phyloP scores from a whole-genome alignment of 2,888 invertebrate species.

The Andrena marginata region DNA sequence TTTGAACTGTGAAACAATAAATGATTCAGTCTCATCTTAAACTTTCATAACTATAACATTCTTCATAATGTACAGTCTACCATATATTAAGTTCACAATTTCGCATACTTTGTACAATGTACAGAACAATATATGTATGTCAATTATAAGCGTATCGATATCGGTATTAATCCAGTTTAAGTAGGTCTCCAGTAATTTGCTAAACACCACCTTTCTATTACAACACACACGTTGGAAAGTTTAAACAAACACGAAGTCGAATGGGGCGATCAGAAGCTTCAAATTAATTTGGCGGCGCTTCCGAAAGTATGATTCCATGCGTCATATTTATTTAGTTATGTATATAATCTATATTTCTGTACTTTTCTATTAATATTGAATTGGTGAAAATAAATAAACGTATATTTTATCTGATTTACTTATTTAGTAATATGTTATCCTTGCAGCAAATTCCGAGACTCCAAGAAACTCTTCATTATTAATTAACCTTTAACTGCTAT shows the following conservation, averaged over 20 bases:
- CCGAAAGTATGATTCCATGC: slow-evolving; percentile 10
- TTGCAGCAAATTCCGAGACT: too few relatives aligned
- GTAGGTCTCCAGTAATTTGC: slow-evolving; percentile 15
- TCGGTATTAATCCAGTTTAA: neutral
- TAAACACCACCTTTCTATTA: neutral
- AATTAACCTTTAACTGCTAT: too few relatives aligned
- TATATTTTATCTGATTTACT: neutral
- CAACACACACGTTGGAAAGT: neutral
- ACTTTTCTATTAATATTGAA: slow-evolving; percentile 43
- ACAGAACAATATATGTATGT: slow-evolving; percentile 26
- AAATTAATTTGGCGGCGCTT: neutral
- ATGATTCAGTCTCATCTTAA: neutral
- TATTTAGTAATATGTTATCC: too few relatives aligned
- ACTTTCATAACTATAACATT: neutral
- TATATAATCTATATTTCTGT: slow-evolving; percentile 39
- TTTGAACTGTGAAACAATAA: neutral
- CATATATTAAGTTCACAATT: neutral
- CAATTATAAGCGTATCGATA: slow-evolving; percentile 40
- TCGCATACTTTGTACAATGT: slow-evolving; percentile 4
- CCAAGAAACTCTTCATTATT: too few relatives aligned
- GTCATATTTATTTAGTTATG: slow-evolving; percentile 28
- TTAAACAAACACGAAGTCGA: slow-evolving; percentile 13
- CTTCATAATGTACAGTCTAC: neutral
- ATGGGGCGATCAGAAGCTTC: neutral
- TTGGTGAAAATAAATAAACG: slow-evolving; percentile 19